phyloP scores from a whole-genome alignment of 2,113 vertebrate genomes.

The Ochotona princeps region DNA sequence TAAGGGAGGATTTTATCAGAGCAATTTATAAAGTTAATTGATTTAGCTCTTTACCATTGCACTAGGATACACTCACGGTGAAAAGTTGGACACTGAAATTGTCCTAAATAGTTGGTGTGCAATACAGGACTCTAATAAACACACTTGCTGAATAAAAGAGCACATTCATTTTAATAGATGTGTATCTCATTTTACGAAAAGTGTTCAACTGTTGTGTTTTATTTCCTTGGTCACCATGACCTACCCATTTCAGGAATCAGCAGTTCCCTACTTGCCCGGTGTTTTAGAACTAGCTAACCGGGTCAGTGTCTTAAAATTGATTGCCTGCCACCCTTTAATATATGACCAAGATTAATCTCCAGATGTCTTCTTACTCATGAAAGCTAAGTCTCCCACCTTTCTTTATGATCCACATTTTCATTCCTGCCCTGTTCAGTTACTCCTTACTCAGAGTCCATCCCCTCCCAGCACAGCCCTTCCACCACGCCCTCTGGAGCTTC shows the following conservation, averaged over 20 bases:
- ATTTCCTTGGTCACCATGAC: neutral
- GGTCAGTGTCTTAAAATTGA: neutral
- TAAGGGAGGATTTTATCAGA: constrained; percentile 7
- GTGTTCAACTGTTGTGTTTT: neutral
- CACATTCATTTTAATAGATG: neutral
- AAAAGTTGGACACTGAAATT: neutral
- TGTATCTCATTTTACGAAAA: neutral
- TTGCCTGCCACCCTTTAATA: neutral
- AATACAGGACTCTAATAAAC: neutral
- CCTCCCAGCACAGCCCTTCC: neutral
- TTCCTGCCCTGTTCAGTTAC: neutral
- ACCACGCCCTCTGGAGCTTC: neutral
- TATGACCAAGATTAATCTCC: neutral
- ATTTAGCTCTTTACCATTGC: neutral
- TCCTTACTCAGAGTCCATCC: neutral
- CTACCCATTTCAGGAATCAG: neutral
- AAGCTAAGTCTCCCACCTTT: neutral
- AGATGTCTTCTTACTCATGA: neutral
- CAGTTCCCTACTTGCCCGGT: neutral
- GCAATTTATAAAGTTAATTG: constrained; percentile 38
- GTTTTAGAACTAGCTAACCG: neutral
- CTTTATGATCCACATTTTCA: neutral
- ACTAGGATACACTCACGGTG: neutral
- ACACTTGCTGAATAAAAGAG: neutral
- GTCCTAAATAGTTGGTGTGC: neutral